These are phyloP conservation scores for Pungitius pungitius DNA, from an alignment of 2,113 vertebrate genomes.

Conservation along the genomic window DNA sequence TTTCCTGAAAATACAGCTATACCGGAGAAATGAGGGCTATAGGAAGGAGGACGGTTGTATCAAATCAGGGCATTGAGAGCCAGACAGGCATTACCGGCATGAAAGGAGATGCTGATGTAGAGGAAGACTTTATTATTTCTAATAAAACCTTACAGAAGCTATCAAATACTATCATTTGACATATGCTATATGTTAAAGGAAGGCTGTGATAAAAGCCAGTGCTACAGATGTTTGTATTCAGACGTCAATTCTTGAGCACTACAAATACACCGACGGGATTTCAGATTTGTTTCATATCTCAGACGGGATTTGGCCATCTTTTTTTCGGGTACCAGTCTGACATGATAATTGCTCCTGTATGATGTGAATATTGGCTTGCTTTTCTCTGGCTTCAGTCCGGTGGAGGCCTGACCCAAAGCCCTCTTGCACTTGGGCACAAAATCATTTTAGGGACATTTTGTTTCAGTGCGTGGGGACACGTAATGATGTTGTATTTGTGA, in stretches of 20 bases:
- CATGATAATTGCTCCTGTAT: neutral
- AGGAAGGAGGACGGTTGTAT: slow-evolving; percentile 46
- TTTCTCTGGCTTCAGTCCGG: slow-evolving; percentile 13
- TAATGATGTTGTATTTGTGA: slow-evolving; percentile 67
- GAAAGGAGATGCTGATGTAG: slow-evolving; percentile 33
- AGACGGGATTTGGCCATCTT: neutral
- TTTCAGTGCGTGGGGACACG: slow-evolving; percentile 54
- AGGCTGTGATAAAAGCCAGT: neutral
- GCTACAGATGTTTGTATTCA: neutral
- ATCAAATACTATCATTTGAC: slow-evolving; percentile 33
- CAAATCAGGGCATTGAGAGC: slow-evolving; percentile 55
- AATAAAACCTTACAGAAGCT: slow-evolving; percentile 35
- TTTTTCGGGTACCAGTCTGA: neutral
- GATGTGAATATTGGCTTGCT: slow-evolving; percentile 6
- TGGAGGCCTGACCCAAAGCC: slow-evolving; percentile 27
- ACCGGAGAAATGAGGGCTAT: slow-evolving; percentile 58
- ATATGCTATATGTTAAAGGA: slow-evolving; percentile 7
- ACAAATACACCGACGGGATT: neutral
- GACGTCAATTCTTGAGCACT: neutral
- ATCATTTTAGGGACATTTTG: slow-evolving; percentile 46
- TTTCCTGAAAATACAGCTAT: slow-evolving; percentile 65
- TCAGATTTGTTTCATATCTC: neutral
- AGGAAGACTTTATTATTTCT: slow-evolving; percentile 31
- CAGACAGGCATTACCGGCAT: slow-evolving; percentile 32
- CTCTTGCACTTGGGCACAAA: slow-evolving; percentile 20